Evolutionary conservation across 2,888 invertebrate genomes (phyloP).

Genomic region (Troides oblongomaculatus): DNA sequence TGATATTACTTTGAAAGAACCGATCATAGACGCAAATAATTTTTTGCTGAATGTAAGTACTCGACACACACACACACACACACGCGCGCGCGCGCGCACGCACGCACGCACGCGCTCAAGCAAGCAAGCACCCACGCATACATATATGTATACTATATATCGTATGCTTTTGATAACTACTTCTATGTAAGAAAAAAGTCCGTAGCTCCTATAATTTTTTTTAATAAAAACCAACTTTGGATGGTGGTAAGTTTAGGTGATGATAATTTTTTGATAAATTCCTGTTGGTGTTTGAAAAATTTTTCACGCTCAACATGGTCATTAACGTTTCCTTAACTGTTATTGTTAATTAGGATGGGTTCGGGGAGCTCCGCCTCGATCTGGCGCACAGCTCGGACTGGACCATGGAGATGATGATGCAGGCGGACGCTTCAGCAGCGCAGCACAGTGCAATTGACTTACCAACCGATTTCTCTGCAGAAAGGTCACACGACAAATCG

Average conservation of each 20-base stretch:
- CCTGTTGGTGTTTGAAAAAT: not conserved
- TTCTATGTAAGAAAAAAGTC: no score
- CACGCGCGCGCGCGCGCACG: no score
- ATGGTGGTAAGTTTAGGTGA: not conserved
- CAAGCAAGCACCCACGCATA: no score
- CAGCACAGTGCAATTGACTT: slow-evolving; percentile 49
- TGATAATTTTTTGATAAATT: not conserved
- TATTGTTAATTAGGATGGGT: slow-evolving; percentile 53
- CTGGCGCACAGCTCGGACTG: slow-evolving; percentile 46
- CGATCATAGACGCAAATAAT: slow-evolving; percentile 49
- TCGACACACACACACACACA: no score
- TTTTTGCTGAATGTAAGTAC: slow-evolving; percentile 58
- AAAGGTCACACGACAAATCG: slow-evolving; percentile 49
- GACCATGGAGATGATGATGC: slow-evolving; percentile 61
- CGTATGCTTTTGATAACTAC: no score
- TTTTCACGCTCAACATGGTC: not conserved
- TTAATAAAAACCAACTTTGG: no score
- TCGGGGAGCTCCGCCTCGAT: slow-evolving; percentile 63
- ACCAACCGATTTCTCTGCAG: slow-evolving; percentile 40
- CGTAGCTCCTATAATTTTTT: no score
- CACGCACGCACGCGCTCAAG: no score
- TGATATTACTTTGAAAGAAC: slow-evolving; percentile 65
- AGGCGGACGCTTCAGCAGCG: slow-evolving; percentile 38
- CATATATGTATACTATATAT: no score
- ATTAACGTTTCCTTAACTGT: not conserved